Conservation (phyloP, 1,140 invertebrate species). For the Doryteuthis pealeii region DNA sequence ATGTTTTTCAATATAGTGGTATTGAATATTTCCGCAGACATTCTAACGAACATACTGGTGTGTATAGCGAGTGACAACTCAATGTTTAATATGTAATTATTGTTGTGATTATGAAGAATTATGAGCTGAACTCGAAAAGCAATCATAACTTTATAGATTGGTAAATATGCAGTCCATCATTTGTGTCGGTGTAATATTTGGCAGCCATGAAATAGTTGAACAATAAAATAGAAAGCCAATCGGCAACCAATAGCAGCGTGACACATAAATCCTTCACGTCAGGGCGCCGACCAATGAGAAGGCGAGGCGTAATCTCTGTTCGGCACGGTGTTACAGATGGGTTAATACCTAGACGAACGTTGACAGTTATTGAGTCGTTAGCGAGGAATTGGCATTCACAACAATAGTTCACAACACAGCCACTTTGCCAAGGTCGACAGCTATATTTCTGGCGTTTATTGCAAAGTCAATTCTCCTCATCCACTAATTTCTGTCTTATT, state of each 20-base stretch:
- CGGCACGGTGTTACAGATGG: constrained; percentile 10
- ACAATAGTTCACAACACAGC: background rate
- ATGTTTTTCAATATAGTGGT: too few species aligned
- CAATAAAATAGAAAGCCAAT: constrained; percentile 1
- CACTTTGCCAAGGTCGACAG: constrained; percentile 8
- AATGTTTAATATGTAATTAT: constrained; percentile 5
- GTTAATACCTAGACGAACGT: constrained; percentile 9
- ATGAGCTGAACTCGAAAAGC: constrained; percentile 1
- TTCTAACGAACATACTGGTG: too few species aligned
- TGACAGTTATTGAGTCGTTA: constrained; percentile 9
- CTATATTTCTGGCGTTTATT: constrained; percentile 11
- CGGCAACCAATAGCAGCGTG: background rate
- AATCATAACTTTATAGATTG: background rate
- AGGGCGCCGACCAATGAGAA: background rate
- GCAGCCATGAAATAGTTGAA: background rate
- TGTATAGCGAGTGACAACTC: too few species aligned
- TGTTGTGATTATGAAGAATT: background rate
- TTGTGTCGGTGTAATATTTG: constrained; percentile 3
- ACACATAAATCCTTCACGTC: constrained; percentile 8
- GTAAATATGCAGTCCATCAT: background rate
- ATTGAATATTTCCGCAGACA: too few species aligned
- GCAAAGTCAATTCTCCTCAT: constrained; percentile 5
- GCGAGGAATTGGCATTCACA: background rate
- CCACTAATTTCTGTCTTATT: background rate
- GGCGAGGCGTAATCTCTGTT: constrained; percentile 1